Evolutionary conservation across 1,140 invertebrate genomes (phyloP).

Genomic region (Heliconius nattereri): DNA sequence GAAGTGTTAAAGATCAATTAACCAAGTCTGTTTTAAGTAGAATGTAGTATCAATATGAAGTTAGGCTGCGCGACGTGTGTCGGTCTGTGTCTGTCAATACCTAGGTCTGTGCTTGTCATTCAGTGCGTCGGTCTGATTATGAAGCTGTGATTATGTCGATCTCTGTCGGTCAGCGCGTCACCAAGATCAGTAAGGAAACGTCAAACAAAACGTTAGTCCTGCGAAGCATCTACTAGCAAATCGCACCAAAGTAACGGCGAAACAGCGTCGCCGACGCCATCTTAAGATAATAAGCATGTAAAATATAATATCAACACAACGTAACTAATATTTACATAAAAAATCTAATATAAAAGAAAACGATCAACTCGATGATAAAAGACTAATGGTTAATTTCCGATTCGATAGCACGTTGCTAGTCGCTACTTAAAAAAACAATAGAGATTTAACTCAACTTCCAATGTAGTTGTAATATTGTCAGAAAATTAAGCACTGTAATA

Average conservation of each 20-base stretch:
- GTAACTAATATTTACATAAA: constrained; percentile 62
- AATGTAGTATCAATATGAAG: neutral
- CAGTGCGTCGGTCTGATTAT: neutral
- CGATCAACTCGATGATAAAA: constrained; percentile 9
- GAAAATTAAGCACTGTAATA: neutral
- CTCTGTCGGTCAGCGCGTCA: neutral
- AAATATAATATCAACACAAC: constrained; percentile 67
- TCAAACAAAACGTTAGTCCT: constrained; percentile 21
- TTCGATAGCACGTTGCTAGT: constrained; percentile 9
- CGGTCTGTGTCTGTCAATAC: neutral
- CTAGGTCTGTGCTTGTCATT: neutral
- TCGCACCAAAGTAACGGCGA: constrained; percentile 40
- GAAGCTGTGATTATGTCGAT: neutral
- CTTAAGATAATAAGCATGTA: constrained; percentile 49
- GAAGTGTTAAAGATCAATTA: neutral
- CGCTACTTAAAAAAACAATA: neutral
- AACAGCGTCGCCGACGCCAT: constrained; percentile 31
- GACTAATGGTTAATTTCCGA: constrained; percentile 10
- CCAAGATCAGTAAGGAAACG: neutral
- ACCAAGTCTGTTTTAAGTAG: neutral
- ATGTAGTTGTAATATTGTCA: neutral
- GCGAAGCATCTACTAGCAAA: constrained; percentile 41
- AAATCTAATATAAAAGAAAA: constrained; percentile 20
- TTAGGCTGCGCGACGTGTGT: neutral
- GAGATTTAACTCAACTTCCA: neutral